Percentiles rank a stretch among this genome's conserved stretches.
These are phyloP conservation scores for Dryadula phaetusa DNA, from an alignment of 2,888 invertebrate species.

Conservation along the genomic window DNA sequence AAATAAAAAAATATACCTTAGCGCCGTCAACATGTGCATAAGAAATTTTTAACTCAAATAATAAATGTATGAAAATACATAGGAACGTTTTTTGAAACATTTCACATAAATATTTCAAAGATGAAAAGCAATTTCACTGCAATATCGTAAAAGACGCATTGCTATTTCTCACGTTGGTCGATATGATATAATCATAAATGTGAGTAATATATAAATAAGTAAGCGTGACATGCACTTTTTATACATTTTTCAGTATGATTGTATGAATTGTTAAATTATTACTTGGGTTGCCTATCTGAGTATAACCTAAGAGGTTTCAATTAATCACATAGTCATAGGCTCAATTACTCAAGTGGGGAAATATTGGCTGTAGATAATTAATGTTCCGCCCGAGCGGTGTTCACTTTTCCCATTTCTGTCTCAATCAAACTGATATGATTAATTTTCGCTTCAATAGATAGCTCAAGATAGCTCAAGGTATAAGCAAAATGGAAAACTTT, in stretches of 20 bases:
- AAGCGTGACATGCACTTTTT: neutral
- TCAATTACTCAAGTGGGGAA: neutral
- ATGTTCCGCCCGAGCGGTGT: neutral
- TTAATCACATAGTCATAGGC: neutral
- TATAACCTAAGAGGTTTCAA: neutral
- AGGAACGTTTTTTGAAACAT: slow-evolving; percentile 28
- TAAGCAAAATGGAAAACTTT: neutral
- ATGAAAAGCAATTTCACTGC: slow-evolving; percentile 18
- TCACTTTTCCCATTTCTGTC: slow-evolving; percentile 4
- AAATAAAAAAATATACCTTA: slow-evolving; percentile 56
- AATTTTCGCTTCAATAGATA: slow-evolving; percentile 12
- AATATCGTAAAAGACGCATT: slow-evolving; percentile 20
- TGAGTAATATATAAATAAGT: neutral
- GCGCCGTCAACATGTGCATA: slow-evolving; percentile 68
- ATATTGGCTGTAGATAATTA: slow-evolving; percentile 7
- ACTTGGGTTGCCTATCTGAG: neutral
- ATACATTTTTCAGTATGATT: too few species aligned
- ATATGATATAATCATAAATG: slow-evolving; percentile 4
- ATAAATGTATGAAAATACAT: slow-evolving; percentile 34
- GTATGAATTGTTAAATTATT: neutral
- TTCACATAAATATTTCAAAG: slow-evolving; percentile 12
- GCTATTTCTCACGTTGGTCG: slow-evolving; percentile 8
- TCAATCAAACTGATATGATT: slow-evolving; percentile 15
- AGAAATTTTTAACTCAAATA: slow-evolving; percentile 42
- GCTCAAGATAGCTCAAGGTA: neutral